Evolutionary conservation across 2,113 vertebrate species (phyloP), one percentile per base, ranked within the genome.

Genomic region (Caloenas nicobarica): DNA sequence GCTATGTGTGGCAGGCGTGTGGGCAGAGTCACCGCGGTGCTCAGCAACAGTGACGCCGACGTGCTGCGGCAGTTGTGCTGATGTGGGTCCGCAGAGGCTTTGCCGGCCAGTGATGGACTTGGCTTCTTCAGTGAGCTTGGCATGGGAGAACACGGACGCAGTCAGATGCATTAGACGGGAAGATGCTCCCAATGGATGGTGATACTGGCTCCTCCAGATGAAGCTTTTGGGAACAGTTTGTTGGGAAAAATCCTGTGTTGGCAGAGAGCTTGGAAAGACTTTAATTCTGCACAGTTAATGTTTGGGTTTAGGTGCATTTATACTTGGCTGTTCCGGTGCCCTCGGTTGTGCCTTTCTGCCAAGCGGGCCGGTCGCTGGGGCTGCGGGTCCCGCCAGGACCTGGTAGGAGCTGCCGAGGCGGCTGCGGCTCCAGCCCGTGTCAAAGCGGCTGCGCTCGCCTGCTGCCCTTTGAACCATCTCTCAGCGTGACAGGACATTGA

Each of bases 141-240:
- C 7, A 1, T 21, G 76, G 29, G 46, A 48, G 28, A 46, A 18
- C 9, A 13, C 0, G 3, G 24, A 10, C 22, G 3, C 6, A 31
- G 36, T 60, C 33, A 22, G 56, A n/a, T 11, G 16, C 13, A 4
- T 65, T 83, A 31, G 34, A 24, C 23, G 31, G 62, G 50, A 40
- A 78, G 65, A 25, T 4, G 7, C 14, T 77, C 60, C 62, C 46
- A 24, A 4, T 23, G 44, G n/a, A 11, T 29, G 60, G 10, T 7
- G 76, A 9, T 34, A 23, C 23, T 7, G 23, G 7, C 31, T 68
- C 42, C 13, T 64, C 31, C 90, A 17, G 44, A 15, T 3, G 17
- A 44, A 86, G 58, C 29, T 70, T 72, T 65, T 44, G 56, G 42
- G 66, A 65, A 40, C 22, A 23, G n/a, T 34, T 53, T 74, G 28